Evolutionary conservation across 2,888 invertebrate genomes (phyloP).

Genomic region (Cyclophora punctaria): DNA sequence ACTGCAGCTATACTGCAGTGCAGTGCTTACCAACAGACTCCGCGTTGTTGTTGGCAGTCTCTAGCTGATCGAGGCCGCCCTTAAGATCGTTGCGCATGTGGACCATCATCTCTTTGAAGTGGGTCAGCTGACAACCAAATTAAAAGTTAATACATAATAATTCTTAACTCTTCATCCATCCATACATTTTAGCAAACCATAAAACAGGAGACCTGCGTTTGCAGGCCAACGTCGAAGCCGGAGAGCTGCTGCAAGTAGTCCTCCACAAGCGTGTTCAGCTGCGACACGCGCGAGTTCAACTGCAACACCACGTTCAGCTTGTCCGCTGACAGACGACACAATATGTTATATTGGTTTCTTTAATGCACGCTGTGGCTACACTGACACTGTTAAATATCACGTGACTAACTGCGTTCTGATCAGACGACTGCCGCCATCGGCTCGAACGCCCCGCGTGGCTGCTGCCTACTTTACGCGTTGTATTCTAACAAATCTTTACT

Average conservation of each 20-base stretch:
- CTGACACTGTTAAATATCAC: too few relatives aligned
- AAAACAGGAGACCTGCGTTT: constrained; percentile 37
- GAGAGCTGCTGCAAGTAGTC: constrained; percentile 49
- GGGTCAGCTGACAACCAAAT: constrained; percentile 36
- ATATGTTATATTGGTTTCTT: not conserved
- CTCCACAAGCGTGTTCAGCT: constrained; percentile 28
- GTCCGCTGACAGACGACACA: constrained; percentile 29
- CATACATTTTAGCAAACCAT: not conserved
- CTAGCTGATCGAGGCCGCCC: constrained; percentile 36
- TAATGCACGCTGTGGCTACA: too few relatives aligned
- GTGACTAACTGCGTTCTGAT: too few relatives aligned
- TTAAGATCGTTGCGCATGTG: constrained; percentile 42
- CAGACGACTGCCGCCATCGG: too few relatives aligned
- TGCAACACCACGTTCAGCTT: constrained; percentile 34
- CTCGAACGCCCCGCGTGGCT: too few relatives aligned
- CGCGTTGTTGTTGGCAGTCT: constrained; percentile 39
- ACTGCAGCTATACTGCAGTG: too few relatives aligned
- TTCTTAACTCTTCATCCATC: not conserved
- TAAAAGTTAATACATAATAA: not conserved
- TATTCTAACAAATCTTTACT: too few relatives aligned
- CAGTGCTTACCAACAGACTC: constrained; percentile 43
- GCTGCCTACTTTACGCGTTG: too few relatives aligned
- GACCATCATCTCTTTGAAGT: constrained; percentile 52
- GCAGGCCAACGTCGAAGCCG: constrained; percentile 48
- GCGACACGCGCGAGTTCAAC: constrained; percentile 32